Conservation (phyloP, 2,888 invertebrate genomes). For the Colletes collaris region DNA sequence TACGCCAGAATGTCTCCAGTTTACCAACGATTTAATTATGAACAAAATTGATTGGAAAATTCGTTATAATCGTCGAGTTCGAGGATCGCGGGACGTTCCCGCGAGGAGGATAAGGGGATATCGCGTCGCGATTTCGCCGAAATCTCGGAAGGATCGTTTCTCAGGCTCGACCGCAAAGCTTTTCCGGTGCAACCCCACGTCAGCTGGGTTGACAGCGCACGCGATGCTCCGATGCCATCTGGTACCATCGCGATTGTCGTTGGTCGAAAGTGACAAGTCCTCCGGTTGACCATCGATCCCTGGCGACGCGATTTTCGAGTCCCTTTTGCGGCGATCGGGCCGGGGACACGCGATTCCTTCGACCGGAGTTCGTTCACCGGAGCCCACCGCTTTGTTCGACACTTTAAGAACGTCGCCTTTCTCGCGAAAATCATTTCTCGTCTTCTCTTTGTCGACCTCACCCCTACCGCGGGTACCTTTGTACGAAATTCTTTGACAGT, state of each 20-base stretch:
- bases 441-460: not conserved
- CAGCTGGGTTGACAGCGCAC: constrained; percentile 71
- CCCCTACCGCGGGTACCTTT: not conserved
- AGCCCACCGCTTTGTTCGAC: constrained; percentile 18
- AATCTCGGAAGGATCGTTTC: constrained; percentile 58
- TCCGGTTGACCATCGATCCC: constrained; percentile 8
- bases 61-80: no score
- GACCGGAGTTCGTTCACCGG: constrained; percentile 44
- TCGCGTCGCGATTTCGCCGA: not conserved
- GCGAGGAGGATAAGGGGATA: no score
- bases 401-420: not conserved
- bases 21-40: no score
- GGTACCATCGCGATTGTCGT: constrained; percentile 67
- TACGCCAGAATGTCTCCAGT: no score
- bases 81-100: no score
- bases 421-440: not conserved
- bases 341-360: constrained; percentile 58
- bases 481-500: no score
- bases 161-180: constrained; percentile 66
- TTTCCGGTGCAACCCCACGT: constrained; percentile 68
- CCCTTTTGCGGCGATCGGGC: constrained; percentile 9
- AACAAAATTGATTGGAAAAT: no score
- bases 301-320: constrained; percentile 29
- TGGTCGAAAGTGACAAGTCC: constrained; percentile 75
- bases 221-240: constrained; percentile 70